These are phyloP conservation scores for human DNA, from an alignment of 2,113 vertebrate species.

Conservation along the genomic window DNA sequence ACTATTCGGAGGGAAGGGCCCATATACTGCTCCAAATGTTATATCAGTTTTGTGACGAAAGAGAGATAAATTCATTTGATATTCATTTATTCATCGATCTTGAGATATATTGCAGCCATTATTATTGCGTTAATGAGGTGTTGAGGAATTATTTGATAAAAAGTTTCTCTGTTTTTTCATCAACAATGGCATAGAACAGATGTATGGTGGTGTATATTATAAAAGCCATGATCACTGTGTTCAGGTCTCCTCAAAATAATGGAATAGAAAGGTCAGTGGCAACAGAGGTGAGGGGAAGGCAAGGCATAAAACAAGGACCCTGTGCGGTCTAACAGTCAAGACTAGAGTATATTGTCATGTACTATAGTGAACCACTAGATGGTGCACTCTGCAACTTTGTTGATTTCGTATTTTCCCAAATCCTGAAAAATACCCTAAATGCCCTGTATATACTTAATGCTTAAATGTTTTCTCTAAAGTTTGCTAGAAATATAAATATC, in stretches of 20 bases:
- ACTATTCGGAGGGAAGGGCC: neutral
- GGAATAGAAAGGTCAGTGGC: neutral
- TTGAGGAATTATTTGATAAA: neutral
- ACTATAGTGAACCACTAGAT: conserved; percentile 36
- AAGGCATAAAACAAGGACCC: neutral
- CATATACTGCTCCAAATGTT: neutral
- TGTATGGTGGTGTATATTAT: neutral
- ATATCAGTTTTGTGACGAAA: neutral
- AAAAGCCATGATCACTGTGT: neutral
- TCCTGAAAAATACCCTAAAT: neutral
- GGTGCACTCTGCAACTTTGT: conserved; percentile 52
- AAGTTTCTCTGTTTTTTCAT: neutral
- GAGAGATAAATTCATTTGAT: neutral
- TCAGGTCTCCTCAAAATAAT: neutral
- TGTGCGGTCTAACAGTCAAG: neutral
- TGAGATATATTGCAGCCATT: neutral
- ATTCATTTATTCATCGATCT: neutral
- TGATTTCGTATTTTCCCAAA: neutral
- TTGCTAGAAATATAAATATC: neutral
- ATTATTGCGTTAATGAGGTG: neutral
- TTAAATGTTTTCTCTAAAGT: neutral
- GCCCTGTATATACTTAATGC: neutral
- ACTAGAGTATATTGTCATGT: neutral
- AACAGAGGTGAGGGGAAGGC: neutral
- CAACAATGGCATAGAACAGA: neutral